Evolutionary conservation across 1,140 invertebrate genomes (phyloP).

Genomic region (Drosophila athabasca): DNA sequence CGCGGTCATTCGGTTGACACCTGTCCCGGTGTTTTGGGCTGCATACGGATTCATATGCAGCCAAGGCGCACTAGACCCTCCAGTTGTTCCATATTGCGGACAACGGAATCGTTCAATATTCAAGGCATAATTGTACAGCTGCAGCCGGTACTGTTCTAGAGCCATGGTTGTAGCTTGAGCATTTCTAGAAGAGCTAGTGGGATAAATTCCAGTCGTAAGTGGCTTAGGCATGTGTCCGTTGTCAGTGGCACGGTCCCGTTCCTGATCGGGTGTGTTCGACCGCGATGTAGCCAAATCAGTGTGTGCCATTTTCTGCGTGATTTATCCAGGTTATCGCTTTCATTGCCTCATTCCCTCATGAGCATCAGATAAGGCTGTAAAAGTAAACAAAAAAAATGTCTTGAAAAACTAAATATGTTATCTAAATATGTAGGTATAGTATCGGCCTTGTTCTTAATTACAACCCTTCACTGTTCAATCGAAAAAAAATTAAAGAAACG

Average conservation of each 20-base stretch:
- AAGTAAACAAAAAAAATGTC: not conserved
- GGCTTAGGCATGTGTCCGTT: constrained; percentile 21
- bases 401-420: not conserved
- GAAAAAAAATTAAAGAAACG: too few species aligned
- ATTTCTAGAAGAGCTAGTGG: constrained; percentile 9
- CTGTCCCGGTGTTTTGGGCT: constrained; percentile 13
- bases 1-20: constrained; percentile 50
- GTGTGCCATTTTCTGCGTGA: constrained; percentile 48
- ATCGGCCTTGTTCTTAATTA: too few species aligned
- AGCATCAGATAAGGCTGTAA: constrained; percentile 1
- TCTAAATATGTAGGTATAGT: too few species aligned
- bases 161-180: constrained; percentile 72
- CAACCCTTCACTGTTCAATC: too few species aligned
- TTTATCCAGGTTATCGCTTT: not conserved
- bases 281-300: constrained; percentile 32
- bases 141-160: constrained; percentile 92
- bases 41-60: constrained; percentile 47
- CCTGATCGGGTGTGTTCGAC: constrained; percentile 30
- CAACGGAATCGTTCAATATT: constrained; percentile 89
- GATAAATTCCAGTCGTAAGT: constrained; percentile 31
- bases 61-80: constrained; percentile 37
- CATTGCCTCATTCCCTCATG: not conserved
- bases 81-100: constrained; percentile 78
- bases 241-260: constrained; percentile 4
- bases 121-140: constrained; percentile 94